Evolutionary conservation across 2,113 vertebrate species (phyloP), one percentile per base, ranked within the genome.

Genomic region (Misgurnus anguillicaudatus): DNA sequence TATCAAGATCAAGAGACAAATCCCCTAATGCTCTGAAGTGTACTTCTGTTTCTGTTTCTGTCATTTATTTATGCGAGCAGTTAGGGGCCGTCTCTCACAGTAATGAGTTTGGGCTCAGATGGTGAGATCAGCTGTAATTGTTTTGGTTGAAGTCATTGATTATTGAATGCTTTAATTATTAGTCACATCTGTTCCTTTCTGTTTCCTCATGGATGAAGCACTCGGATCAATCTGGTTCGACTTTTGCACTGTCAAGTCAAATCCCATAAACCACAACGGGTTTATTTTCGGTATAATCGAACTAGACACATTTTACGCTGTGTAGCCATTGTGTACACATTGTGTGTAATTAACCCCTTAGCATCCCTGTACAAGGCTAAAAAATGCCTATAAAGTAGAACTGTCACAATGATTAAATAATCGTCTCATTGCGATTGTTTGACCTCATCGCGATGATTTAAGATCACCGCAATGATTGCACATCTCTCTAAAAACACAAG

Each of bases 131-230:
- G 48, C 66, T 14, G 17, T 47, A 53, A 66, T 60, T 68, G 77
- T 60, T 64, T 76, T 51, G 3, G 7, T 76, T 80, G 45, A 63
- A 75, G 61, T 38, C 21, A 65, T 66, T 70, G 47, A 39, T 85
- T 77, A 81, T 86, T 77, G 79, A 87, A 84, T 85, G 51, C 60
- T 83, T 41, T 64, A 71, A 69, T 86, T 67, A 80, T 75, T 60
- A 73, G 62, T 45, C 71, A 42, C 80, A 82, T 85, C 66, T 61
- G 7, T 31, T 31, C 66, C 53, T 84, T 85, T 86, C 6, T 14
- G 74, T 77, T 78, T 41, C 77, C 79, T 63, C 53, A 17, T 51
- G 39, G 75, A 66, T 38, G 62, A 38, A 70, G 75, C 60, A 62
- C 60, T 67, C 47, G 11, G 64, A 55, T 62, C 62, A 82, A 61